These are phyloP conservation scores for Zootermopsis nevadensis DNA, from an alignment of 2,888 invertebrate genomes.

Conservation along the genomic window DNA sequence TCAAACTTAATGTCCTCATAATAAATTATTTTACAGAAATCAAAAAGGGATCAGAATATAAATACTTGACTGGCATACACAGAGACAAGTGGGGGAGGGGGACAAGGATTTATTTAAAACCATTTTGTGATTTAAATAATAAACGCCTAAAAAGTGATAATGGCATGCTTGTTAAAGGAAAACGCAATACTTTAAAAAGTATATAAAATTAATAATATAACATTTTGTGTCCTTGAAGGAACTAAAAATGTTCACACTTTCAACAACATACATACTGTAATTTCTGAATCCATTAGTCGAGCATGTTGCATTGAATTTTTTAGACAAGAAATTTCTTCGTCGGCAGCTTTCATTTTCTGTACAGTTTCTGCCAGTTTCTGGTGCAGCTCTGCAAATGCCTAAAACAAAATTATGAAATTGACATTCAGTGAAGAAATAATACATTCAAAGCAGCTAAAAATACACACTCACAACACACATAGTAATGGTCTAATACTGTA, in stretches of 20 bases:
- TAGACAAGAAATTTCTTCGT: slow-evolving; percentile 79
- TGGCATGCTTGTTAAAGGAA: background rate
- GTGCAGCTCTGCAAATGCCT: slow-evolving; percentile 85
- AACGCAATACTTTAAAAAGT: too few relatives aligned
- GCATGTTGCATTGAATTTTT: slow-evolving; percentile 77
- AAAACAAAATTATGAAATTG: slow-evolving; percentile 49
- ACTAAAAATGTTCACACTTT: background rate
- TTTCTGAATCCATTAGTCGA: slow-evolving; percentile 75
- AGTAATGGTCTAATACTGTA: background rate
- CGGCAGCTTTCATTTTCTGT: slow-evolving; percentile 82
- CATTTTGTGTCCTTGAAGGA: too few relatives aligned
- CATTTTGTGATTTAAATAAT: background rate
- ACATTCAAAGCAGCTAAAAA: background rate
- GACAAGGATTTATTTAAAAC: background rate
- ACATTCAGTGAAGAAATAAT: background rate
- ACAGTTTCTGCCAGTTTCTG: slow-evolving; percentile 83
- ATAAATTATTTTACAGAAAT: too few relatives aligned
- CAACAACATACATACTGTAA: slow-evolving; percentile 57
- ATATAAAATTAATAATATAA: too few relatives aligned
- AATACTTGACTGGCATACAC: too few relatives aligned
- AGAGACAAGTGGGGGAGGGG: too few relatives aligned
- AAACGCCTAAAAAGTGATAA: background rate
- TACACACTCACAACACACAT: background rate
- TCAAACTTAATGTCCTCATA: too few relatives aligned
- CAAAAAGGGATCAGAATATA: too few relatives aligned